Base-by-base conservation (phyloP, 2,888 invertebrate genomes). In the Ornithoptera priamus region DNA sequence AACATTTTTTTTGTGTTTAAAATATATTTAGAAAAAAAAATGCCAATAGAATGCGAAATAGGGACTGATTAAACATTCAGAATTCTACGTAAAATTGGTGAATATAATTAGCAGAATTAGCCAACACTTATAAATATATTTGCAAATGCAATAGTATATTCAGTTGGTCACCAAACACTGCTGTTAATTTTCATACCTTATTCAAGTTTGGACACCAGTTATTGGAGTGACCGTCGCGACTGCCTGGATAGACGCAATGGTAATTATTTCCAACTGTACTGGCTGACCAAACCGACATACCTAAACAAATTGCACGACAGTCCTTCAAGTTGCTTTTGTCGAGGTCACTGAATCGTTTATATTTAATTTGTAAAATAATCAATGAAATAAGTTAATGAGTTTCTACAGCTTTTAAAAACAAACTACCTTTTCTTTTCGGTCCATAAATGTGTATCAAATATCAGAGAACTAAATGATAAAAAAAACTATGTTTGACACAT, bases 281-380 rank as follows among this genome's bases (percentile, higher is more conserved):
- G 84, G 95, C 95, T 82, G 95, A 95, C 95, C 95, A 95, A 88
- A 95, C 94, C 92, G 95, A 95, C 95, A 94, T 94, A 90, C 91
- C 91, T 91, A 92, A 88, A 85, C 84, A 87, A 85, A 86, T 86
- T 81, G 82, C 84, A 87, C 85, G 85, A 84, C 77, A 89, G 86
- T 86, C 85, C 87, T 89, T 88, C 85, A 83, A 82, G 83, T 84
- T 81, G 80, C 81, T 17, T 78, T 81, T 79, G 84, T 76, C 84
- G 89, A 90, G 89, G 89, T 90, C 89, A 90, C 84, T 81, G 72
- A 67, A 53, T 60, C 42, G 67, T 73, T 39, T 62, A 68, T 70
- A 73, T 72, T 74, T 64, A 58, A 39, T 61, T 56, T 50, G 22
- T 36, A 24, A 18, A 59, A 63, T 50, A 58, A 58, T 20, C 58